A percentile compares a stretch with the other conserved stretches of the same genome.
These are phyloP conservation scores for Pseudomyrmex pallidus DNA, from an alignment of 1,140 invertebrate species.

Conservation along the genomic window DNA sequence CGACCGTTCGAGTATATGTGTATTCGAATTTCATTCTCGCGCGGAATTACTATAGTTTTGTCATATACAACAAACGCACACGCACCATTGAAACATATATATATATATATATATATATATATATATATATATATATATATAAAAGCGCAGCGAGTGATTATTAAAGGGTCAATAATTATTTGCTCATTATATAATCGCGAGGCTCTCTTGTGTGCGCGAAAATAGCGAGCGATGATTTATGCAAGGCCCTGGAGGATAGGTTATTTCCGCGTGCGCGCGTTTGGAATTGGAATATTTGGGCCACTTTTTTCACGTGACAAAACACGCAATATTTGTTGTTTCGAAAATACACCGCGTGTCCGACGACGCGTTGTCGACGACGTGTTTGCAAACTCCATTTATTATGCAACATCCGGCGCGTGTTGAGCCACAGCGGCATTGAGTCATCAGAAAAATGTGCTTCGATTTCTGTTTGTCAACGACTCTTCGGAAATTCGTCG, in stretches of 20 bases:
- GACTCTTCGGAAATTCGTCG: neutral
- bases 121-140: neutral
- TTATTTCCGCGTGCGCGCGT: neutral
- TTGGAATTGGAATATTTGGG: neutral
- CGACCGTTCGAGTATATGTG: neutral
- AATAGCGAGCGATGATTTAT: slow-evolving; percentile 12
- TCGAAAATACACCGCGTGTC: no score
- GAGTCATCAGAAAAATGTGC: neutral
- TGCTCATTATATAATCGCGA: neutral
- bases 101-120: no score
- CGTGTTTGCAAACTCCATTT: no score
- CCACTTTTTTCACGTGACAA: no score
- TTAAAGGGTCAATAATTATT: slow-evolving; percentile 40
- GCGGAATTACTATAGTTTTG: neutral
- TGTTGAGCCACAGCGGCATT: neutral
- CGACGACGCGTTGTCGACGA: no score
- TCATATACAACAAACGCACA: no score
- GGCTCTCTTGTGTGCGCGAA: neutral
- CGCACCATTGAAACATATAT: no score
- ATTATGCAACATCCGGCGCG: no score
- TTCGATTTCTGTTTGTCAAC: neutral
- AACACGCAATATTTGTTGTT: no score
- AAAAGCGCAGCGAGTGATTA: slow-evolving; percentile 7
- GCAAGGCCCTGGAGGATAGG: neutral
- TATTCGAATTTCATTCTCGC: slow-evolving; percentile 20